phyloP scores from a whole-genome alignment of 2,888 invertebrate genomes.

The Teleogryllus oceanicus region DNA sequence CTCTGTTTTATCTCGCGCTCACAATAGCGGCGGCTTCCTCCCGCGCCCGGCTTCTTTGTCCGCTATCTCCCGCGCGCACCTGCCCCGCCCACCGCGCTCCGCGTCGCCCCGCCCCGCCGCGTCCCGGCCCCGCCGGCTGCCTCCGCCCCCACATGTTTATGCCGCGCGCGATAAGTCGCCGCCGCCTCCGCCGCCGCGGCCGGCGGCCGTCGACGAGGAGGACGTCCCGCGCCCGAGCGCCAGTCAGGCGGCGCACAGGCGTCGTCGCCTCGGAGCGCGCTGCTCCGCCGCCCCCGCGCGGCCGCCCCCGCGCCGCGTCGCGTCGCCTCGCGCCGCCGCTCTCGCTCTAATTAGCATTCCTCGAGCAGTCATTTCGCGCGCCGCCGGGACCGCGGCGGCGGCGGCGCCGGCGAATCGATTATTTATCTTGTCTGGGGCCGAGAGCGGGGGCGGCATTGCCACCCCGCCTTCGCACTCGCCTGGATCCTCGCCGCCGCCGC shows the following conservation, averaged over 20 bases:
- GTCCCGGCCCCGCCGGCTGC: not conserved
- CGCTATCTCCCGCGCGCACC: conserved; percentile 18
- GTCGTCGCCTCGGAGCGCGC: not conserved
- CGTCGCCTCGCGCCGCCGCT: conserved; percentile 29
- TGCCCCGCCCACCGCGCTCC: not conserved
- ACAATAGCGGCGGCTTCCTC: conserved; percentile 18
- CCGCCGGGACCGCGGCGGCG: conserved; percentile 20
- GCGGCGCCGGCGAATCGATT: conserved; percentile 33
- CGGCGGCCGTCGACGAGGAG: too few relatives aligned
- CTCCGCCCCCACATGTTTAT: conserved; percentile 6
- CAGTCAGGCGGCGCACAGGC: not conserved
- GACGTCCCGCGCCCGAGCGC: not conserved
- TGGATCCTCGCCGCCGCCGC: not conserved
- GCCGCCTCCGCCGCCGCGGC: not conserved
- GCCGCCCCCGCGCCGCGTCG: not conserved
- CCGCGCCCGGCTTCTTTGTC: conserved; percentile 18
- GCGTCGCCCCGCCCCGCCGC: not conserved
- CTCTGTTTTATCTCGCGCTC: conserved; percentile 18
- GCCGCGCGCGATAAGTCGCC: conserved; percentile 18
- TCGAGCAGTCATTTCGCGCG: conserved; percentile 43
- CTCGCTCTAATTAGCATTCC: conserved; percentile 47
- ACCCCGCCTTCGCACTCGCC: not conserved
- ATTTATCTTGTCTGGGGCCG: conserved; percentile 35
- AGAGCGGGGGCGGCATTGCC: not conserved
- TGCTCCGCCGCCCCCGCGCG: not conserved